Conservation (phyloP, 2,888 invertebrate genomes). For the Caenorhabditis sp. region DNA sequence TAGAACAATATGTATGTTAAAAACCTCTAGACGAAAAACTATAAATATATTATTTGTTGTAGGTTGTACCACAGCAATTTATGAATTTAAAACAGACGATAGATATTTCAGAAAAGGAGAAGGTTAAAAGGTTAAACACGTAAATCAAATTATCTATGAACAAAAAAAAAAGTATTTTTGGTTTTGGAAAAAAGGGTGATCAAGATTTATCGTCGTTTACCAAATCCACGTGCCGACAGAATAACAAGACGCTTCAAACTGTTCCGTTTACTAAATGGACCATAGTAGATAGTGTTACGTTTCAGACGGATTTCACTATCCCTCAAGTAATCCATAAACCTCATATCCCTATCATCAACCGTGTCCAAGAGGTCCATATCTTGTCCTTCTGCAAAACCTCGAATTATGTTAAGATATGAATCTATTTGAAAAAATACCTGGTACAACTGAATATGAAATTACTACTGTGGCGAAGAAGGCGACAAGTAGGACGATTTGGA, state of each 20-base stretch:
- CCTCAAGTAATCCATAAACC: not conserved
- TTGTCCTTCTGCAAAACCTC: too few species aligned
- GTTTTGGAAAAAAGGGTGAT: not conserved
- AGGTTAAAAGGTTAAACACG: not conserved
- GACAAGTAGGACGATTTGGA: not conserved
- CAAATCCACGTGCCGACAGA: constrained; percentile 40
- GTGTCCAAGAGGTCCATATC: too few species aligned
- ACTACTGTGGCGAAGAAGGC: not conserved
- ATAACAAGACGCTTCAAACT: constrained; percentile 38
- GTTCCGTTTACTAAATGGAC: constrained; percentile 28
- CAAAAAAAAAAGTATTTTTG: not conserved
- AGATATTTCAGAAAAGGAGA: too few species aligned
- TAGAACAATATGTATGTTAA: too few species aligned
- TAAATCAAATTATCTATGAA: not conserved
- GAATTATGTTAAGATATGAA: too few species aligned
- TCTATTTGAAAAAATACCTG: too few species aligned
- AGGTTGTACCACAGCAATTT: too few species aligned
- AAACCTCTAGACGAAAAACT: too few species aligned
- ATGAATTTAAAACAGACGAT: too few species aligned
- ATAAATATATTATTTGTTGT: too few species aligned
- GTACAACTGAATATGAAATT: not conserved
- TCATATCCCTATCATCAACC: not conserved
- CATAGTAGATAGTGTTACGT: not conserved
- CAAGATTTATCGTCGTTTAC: constrained; percentile 3
- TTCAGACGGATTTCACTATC: not conserved